Conservation (phyloP, 2,888 invertebrate genomes). For the Dynastes maya region DNA sequence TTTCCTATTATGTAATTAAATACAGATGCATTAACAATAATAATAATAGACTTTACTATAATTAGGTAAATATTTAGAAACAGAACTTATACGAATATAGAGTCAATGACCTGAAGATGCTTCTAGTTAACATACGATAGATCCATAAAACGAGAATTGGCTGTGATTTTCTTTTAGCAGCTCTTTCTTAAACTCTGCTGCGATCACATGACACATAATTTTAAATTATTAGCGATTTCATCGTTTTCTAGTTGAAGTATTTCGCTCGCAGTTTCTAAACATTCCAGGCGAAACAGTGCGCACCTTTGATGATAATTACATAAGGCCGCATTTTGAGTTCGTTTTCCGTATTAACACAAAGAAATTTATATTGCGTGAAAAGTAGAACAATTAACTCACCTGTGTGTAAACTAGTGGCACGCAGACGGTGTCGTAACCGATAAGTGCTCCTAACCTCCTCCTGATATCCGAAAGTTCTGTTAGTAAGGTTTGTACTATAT, state of each 20-base stretch:
- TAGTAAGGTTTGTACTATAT: slow-evolving; percentile 92
- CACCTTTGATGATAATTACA: not conserved
- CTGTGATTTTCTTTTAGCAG: no score
- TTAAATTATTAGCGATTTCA: not conserved
- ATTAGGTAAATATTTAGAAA: no score
- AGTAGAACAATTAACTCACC: slow-evolving; percentile 72
- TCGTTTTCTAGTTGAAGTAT: slow-evolving; percentile 2
- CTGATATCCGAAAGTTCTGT: slow-evolving; percentile 93
- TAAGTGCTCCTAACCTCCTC: slow-evolving; percentile 85
- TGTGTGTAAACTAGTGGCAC: slow-evolving; percentile 94
- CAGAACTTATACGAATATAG: no score
- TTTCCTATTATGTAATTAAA: no score
- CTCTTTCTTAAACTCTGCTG: no score
- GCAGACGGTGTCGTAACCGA: slow-evolving; percentile 93
- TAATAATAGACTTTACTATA: no score
- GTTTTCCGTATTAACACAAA: not conserved
- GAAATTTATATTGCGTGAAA: not conserved
- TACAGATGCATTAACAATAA: no score
- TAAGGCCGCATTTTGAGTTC: not conserved
- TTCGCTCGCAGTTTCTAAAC: not conserved
- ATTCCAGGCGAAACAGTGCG: not conserved
- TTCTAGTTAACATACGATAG: no score
- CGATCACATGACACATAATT: not conserved
- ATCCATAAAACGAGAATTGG: no score
- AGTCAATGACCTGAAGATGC: no score